Percentiles rank a stretch among this genome's conserved stretches.
Conservation (phyloP, 2,888 invertebrate species). For the Dinocampus coccinellae region DNA sequence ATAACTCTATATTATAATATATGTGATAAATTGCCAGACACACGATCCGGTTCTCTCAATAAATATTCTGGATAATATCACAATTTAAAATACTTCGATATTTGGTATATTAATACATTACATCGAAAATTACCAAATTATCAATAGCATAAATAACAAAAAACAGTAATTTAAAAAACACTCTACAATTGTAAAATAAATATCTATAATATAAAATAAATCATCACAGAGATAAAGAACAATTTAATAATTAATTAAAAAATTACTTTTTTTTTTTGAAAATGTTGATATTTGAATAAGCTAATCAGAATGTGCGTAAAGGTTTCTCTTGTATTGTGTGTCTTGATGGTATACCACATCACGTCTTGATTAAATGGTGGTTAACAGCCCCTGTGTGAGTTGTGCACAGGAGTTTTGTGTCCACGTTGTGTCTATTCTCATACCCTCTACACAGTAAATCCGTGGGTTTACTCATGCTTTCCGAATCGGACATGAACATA, state of each 20-base stretch:
- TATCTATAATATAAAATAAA: not conserved
- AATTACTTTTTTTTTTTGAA: not conserved
- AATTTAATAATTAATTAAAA: not conserved
- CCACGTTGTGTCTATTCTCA: constrained; percentile 19
- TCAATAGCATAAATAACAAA: not conserved
- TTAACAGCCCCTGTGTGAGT: constrained; percentile 51
- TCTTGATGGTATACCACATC: not conserved
- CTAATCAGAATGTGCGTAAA: constrained; percentile 51
- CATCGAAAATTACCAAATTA: not conserved
- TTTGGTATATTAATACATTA: not conserved
- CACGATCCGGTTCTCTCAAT: not conserved
- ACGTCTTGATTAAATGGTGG: constrained; percentile 63
- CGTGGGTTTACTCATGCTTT: constrained; percentile 32
- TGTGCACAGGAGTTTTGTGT: constrained; percentile 30
- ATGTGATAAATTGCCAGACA: constrained; percentile 6
- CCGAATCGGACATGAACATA: constrained; percentile 27
- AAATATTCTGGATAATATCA: not conserved
- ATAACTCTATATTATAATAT: constrained; percentile 13
- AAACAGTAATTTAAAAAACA: not conserved
- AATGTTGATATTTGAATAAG: constrained; percentile 23
- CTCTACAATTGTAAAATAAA: no score
- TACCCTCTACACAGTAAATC: constrained; percentile 25
- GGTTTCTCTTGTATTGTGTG: constrained; percentile 34
- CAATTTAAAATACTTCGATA: not conserved
- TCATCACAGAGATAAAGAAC: not conserved